These are phyloP conservation scores for Mylabris sibirica DNA, from an alignment of 2,888 invertebrate species.

Conservation along the genomic window DNA sequence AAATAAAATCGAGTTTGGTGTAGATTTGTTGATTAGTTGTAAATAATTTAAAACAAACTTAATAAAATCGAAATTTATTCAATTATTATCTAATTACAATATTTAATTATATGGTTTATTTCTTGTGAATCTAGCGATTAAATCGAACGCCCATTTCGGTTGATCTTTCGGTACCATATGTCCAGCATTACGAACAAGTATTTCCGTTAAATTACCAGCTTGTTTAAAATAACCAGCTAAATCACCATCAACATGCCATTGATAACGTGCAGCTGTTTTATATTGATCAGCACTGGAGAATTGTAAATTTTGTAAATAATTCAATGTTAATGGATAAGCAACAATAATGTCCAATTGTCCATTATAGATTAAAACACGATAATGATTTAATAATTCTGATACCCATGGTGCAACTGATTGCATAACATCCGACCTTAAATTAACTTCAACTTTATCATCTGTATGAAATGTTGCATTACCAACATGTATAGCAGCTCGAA, in stretches of 20 bases:
- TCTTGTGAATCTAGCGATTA: conserved; percentile 73
- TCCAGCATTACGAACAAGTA: conserved; percentile 80
- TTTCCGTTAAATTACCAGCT: conserved; percentile 75
- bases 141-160: conserved; percentile 77
- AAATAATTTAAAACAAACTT: neutral
- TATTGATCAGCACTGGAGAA: conserved; percentile 74
- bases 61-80: neutral
- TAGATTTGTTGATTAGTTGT: conserved; percentile 1
- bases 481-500: conserved; percentile 83
- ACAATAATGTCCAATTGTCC: conserved; percentile 93
- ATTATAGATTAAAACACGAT: conserved; percentile 82
- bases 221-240: conserved; percentile 80
- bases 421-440: conserved; percentile 81
- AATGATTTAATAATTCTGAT: conserved; percentile 71
- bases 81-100: neutral
- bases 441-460: conserved; percentile 70
- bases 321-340: conserved; percentile 84
- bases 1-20: neutral
- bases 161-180: conserved; percentile 85
- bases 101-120: conserved; percentile 49
- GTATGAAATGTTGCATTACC: conserved; percentile 76
- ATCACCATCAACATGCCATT: conserved; percentile 74
- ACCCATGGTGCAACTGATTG: conserved; percentile 79
- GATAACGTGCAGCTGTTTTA: conserved; percentile 69
- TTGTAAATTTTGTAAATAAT: conserved; percentile 75